phyloP scores from a whole-genome alignment of 2,797 vertebrate genomes.

The Ptychobarbus kaznakovi region DNA sequence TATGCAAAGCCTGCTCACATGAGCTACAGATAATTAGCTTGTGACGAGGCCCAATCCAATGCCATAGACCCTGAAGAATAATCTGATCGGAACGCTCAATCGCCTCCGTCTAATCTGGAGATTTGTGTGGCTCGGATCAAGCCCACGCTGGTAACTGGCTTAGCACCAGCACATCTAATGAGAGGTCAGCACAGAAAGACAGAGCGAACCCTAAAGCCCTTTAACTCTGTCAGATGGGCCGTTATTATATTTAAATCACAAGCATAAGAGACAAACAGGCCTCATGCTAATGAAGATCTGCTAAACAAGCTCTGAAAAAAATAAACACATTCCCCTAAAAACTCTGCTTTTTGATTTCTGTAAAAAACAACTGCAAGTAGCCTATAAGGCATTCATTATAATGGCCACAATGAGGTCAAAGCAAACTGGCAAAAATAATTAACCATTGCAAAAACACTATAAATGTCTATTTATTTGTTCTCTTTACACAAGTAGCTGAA shows the following conservation, averaged over 20 bases:
- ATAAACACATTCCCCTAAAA: neutral
- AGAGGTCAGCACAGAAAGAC: constrained; percentile 31
- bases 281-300: neutral
- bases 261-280: neutral
- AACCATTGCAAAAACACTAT: constrained; percentile 63
- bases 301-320: constrained; percentile 17
- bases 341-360: neutral
- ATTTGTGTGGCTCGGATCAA: constrained; percentile 51
- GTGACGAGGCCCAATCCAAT: constrained; percentile 46
- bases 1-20: constrained; percentile 36
- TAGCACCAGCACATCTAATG: constrained; percentile 43
- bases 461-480: constrained; percentile 68
- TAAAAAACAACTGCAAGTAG: constrained; percentile 6
- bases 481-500: constrained; percentile 64
- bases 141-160: constrained; percentile 49
- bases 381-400: constrained; percentile 42
- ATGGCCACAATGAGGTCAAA: constrained; percentile 64
- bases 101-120: constrained; percentile 58
- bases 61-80: constrained; percentile 51
- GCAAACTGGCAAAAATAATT: constrained; percentile 68
- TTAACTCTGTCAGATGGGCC: neutral
- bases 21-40: constrained; percentile 54
- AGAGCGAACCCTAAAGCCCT: constrained; percentile 13
- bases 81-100: constrained; percentile 54
- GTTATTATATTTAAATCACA: constrained; percentile 31